Evolutionary conservation across 2,797 vertebrate genomes (phyloP), one percentile per base, ranked within the genome.

Genomic region (Liparis tanakae): DNA sequence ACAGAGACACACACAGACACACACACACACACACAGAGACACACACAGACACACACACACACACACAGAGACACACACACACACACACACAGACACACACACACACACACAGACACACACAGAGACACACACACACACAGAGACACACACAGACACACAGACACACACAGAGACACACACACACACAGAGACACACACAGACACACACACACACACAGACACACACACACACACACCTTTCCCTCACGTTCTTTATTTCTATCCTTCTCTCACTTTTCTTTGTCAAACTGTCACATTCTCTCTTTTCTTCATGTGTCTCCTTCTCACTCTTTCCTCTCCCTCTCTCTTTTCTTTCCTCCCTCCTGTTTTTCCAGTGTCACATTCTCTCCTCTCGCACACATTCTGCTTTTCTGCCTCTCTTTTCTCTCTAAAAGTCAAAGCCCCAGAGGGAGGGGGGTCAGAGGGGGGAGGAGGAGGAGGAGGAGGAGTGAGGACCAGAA

Each of bases 391-490:
- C 71, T 77, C 37, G 5, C 72, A 83, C 70, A 39, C 63, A 76
- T 62, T 85, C 65, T 74, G 72, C 69, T 63, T 80, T 80, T 85
- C 61, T 56, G 78, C 74, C 73, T 60, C 44, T 67, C 58, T 80
- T 30, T 81, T 85, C 79, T 84, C 70, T 81, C 69, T 85, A 69
- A 84, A 81, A 85, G 87, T 87, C 81, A 77, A 70, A 77, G 72
- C 67, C 74, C 66, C 59, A 54, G 67, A 75, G 75, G 64, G 65
- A 74, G 57, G 63, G 80, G 57, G 63, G 80, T 80, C 65, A 84
- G 71, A 77, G 56, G 53, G 61, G 71, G 76, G 56, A 50, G 61
- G 25, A 30, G 25, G 25, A 30, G 25, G 25, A 30, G 25, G 72
- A 76, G 57, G 69, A 56, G 66, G 81, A 59, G 65, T 25, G 57